These are phyloP conservation scores for Tychaedon coryphoeus DNA, from an alignment of 2,113 vertebrate genomes.

Conservation along the genomic window DNA sequence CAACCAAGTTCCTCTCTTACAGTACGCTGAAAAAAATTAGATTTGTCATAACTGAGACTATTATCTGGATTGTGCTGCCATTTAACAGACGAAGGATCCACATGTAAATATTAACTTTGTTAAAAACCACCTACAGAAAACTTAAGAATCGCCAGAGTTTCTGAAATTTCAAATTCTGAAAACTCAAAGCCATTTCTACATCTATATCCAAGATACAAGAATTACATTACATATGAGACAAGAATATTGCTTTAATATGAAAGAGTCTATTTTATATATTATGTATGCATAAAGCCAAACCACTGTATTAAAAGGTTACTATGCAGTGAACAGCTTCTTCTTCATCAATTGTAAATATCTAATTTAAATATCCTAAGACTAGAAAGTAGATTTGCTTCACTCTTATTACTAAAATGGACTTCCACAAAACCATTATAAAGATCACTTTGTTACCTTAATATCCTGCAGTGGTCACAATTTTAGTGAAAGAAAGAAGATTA, in stretches of 20 bases:
- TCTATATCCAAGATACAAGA: background rate
- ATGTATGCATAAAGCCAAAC: background rate
- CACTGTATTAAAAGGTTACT: background rate
- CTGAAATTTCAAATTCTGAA: background rate
- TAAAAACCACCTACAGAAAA: background rate
- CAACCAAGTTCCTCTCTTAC: background rate
- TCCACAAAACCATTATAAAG: slow-evolving; percentile 30
- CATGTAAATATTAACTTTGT: background rate
- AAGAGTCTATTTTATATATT: background rate
- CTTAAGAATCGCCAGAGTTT: background rate
- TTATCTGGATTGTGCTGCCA: background rate
- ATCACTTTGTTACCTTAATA: slow-evolving; percentile 21
- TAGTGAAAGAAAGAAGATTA: slow-evolving; percentile 39
- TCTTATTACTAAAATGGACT: background rate
- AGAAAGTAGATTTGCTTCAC: background rate
- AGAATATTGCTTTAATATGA: background rate
- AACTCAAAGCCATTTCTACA: background rate
- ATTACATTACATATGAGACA: background rate
- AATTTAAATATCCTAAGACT: background rate
- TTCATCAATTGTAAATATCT: background rate
- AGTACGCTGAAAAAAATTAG: background rate
- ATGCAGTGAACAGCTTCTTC: background rate
- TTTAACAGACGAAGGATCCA: background rate
- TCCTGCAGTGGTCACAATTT: slow-evolving; percentile 21
- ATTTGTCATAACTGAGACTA: background rate